A percentile compares a stretch with the other conserved stretches of the same genome.
Conservation (phyloP, 2,113 vertebrate genomes). For the Poeciliopsis occidentalis region DNA sequence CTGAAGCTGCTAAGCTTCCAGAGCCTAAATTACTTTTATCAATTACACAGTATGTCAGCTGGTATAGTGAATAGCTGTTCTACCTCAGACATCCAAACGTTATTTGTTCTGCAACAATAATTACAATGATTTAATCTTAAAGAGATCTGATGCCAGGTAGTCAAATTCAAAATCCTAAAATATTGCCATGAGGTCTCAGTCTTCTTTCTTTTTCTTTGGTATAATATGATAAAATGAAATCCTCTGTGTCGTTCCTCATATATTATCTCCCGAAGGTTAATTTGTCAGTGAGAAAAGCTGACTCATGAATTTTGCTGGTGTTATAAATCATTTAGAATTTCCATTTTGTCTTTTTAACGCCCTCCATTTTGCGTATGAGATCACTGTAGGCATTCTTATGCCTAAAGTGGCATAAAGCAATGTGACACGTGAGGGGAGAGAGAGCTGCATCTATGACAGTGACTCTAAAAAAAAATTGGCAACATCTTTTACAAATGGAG, state of each 20-base stretch:
- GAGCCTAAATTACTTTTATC: slow-evolving; percentile 72
- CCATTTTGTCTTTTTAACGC: slow-evolving; percentile 33
- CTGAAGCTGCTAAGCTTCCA: slow-evolving; percentile 53
- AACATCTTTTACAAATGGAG: neutral
- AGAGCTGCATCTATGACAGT: neutral
- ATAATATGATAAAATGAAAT: slow-evolving; percentile 5
- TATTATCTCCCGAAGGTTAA: slow-evolving; percentile 40
- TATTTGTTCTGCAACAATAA: neutral
- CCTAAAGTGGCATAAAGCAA: slow-evolving; percentile 42
- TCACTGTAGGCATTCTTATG: slow-evolving; percentile 42
- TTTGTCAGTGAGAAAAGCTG: slow-evolving; percentile 54
- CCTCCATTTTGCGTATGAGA: slow-evolving; percentile 53
- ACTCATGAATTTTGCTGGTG: slow-evolving; percentile 45
- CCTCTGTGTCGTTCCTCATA: slow-evolving; percentile 19
- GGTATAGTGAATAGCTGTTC: slow-evolving; percentile 9
- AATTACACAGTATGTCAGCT: slow-evolving; percentile 62
- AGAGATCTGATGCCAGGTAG: slow-evolving; percentile 10
- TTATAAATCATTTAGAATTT: slow-evolving; percentile 64
- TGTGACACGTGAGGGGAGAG: slow-evolving; percentile 5
- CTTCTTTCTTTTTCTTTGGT: slow-evolving; percentile 2
- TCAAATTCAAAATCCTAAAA: neutral
- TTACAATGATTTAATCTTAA: neutral
- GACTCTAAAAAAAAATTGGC: slow-evolving; percentile 18
- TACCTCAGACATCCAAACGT: slow-evolving; percentile 38
- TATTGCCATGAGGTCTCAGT: neutral